Conservation (phyloP, 2,797 vertebrate genomes). For the Gymnocypris eckloni region DNA sequence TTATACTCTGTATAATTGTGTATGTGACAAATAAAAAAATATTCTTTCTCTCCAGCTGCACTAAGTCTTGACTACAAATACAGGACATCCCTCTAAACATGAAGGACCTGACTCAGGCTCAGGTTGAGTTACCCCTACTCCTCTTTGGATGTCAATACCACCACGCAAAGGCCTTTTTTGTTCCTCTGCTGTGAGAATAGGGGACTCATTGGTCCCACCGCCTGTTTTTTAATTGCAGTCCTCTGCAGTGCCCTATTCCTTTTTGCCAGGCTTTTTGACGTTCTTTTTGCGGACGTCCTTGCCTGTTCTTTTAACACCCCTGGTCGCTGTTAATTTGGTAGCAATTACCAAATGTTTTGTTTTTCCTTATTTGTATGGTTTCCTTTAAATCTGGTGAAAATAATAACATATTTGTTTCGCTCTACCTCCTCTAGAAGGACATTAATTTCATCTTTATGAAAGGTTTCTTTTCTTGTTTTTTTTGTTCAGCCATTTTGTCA, state of each 20-base stretch:
- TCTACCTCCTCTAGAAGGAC: background rate
- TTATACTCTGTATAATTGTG: no score
- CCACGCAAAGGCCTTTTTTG: background rate
- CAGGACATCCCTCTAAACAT: background rate
- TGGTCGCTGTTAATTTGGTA: background rate
- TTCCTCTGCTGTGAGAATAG: background rate
- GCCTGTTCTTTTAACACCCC: background rate
- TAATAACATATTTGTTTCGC: background rate
- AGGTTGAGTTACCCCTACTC: background rate
- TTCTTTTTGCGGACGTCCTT: background rate
- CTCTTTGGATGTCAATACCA: background rate
- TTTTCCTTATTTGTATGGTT: background rate
- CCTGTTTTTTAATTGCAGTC: background rate
- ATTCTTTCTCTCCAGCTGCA: background rate
- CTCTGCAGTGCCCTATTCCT: background rate
- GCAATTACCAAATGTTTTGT: background rate
- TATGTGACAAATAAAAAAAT: no score
- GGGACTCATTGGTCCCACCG: background rate
- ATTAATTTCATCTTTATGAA: background rate
- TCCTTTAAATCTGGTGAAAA: conserved; percentile 10
- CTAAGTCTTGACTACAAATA: no score
- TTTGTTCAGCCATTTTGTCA: background rate
- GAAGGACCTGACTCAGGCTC: background rate
- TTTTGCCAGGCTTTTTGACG: background rate
- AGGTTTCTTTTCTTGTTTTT: background rate